These are phyloP conservation scores for Cyclina sinensis DNA, from an alignment of 1,140 invertebrate genomes.

Conservation along the genomic window DNA sequence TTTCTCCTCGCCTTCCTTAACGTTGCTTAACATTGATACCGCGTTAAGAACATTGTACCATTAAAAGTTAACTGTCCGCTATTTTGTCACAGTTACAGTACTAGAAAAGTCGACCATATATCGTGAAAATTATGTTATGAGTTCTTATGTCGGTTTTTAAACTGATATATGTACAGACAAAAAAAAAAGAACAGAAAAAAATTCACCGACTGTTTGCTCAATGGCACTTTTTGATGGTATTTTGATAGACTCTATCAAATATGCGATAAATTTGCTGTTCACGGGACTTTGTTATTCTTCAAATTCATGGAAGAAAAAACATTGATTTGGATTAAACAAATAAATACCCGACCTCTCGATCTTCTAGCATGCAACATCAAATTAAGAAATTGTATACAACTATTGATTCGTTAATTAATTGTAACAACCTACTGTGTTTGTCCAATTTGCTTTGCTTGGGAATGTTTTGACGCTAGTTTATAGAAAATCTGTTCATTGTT, in stretches of 20 bases:
- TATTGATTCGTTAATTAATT: constrained; percentile 15
- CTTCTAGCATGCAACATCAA: not conserved
- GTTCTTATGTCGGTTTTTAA: no score
- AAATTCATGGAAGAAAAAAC: not conserved
- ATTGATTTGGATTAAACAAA: constrained; percentile 17
- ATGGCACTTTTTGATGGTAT: not conserved
- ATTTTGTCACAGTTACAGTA: no score
- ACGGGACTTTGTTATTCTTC: not conserved
- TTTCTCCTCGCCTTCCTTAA: no score
- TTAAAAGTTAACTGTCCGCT: no score
- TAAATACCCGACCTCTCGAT: constrained; percentile 4
- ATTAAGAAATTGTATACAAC: not conserved
- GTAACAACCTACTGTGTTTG: not conserved
- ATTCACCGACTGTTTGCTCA: no score
- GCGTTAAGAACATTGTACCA: no score
- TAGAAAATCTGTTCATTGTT: constrained; percentile 5
- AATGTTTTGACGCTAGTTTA: not conserved
- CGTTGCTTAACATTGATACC: no score
- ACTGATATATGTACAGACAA: no score
- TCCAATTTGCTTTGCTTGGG: not conserved
- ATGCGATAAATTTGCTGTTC: not conserved
- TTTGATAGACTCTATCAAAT: not conserved
- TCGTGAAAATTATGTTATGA: no score
- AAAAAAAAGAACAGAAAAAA: no score
- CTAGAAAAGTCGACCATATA: no score